Conservation (phyloP, 2,888 invertebrate genomes). For the Pandemis cinnamomeana region DNA sequence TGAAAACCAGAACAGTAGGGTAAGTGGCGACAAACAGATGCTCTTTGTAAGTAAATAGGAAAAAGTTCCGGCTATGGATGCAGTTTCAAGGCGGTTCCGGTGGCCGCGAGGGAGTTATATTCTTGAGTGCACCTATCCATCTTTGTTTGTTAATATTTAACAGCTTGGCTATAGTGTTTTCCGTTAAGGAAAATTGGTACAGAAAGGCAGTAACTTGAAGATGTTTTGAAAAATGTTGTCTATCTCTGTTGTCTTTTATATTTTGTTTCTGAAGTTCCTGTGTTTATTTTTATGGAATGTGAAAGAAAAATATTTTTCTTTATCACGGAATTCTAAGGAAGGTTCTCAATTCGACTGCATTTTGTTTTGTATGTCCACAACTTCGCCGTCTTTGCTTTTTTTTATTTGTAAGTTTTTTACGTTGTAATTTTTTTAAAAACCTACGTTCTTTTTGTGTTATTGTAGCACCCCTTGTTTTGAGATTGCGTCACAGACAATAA, state of each 20-base stretch:
- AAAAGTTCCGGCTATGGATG: conserved; percentile 15
- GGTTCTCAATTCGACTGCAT: too few species aligned
- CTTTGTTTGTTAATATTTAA: conserved; percentile 20
- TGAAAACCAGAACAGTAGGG: conserved; percentile 11
- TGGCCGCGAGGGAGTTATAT: conserved; percentile 8
- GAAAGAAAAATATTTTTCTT: too few species aligned
- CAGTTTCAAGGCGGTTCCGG: conserved; percentile 5
- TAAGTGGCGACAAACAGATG: conserved; percentile 22
- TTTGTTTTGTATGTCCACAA: too few species aligned
- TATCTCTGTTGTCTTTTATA: background rate
- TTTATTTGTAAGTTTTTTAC: too few species aligned
- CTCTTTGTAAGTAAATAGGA: conserved; percentile 22
- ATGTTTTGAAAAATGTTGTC: background rate
- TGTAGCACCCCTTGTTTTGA: too few species aligned
- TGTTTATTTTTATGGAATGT: background rate
- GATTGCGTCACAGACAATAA: too few species aligned
- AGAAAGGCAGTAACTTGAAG: background rate
- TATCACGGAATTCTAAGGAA: too few species aligned
- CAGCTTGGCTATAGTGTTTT: conserved; percentile 1
- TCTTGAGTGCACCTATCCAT: conserved; percentile 25
- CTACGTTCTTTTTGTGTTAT: too few species aligned
- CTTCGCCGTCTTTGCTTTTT: too few species aligned
- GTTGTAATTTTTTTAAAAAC: too few species aligned
- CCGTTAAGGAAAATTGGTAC: background rate
- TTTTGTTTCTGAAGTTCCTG: background rate